A percentile compares a stretch with the other conserved stretches of the same genome.
These are phyloP conservation scores for Eurystomus glaucurus DNA, from an alignment of 2,797 vertebrate species.

Conservation along the genomic window DNA sequence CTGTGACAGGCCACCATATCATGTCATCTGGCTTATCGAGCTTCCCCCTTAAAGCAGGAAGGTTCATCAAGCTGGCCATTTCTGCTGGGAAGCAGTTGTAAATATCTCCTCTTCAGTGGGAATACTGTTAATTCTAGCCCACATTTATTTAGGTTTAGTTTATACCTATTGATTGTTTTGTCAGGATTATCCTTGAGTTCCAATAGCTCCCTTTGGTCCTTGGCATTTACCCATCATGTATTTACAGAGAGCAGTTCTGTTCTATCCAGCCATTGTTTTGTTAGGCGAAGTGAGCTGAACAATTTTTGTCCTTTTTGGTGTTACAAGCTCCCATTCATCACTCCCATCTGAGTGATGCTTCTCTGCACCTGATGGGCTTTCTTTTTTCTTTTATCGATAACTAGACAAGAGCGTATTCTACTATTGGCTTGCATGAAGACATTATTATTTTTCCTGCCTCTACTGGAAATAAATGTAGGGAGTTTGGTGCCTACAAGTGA, in stretches of 20 bases:
- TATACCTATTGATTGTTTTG: not conserved
- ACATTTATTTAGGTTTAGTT: not conserved
- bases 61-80: accelerated
- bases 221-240: not conserved
- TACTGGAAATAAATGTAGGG: not conserved
- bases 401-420: not conserved
- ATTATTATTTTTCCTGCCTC: not conserved
- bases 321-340: not conserved
- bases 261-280: not conserved
- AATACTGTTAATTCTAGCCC: not conserved
- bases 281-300: not conserved
- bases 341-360: not conserved
- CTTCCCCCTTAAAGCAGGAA: not conserved
- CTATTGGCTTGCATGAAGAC: not conserved
- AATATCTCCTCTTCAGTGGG: not conserved
- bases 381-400: not conserved
- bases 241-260: not conserved
- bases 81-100: not conserved
- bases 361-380: not conserved
- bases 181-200: not conserved
- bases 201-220: not conserved
- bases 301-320: not conserved
- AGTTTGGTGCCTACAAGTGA: not conserved
- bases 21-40: not conserved
- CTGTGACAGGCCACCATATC: not conserved